Base-by-base conservation (phyloP, 2,113 vertebrate genomes). In the Pagrus major region DNA sequence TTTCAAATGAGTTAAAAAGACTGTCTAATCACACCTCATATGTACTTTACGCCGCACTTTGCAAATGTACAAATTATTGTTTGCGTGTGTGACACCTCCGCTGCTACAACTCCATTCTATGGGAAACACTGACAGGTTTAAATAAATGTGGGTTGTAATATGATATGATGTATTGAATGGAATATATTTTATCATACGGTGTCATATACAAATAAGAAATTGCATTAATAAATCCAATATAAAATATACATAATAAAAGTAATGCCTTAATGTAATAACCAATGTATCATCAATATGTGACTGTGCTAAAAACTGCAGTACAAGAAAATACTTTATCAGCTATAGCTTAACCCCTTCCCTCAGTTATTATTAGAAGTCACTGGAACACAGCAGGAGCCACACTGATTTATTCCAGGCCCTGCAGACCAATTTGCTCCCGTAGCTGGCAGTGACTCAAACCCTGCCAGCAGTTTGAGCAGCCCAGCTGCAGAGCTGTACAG, bases 351-450 rank as follows among this genome's bases (percentile, higher is more conserved):
- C 12, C 3, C 21, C 20, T 58, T 37, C 42, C 9, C n/a, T 35
- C 42, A n/a, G 0, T 33, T 9, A 44, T 15, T 23, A 46, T 31
- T 9, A 67, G 52, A 31, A 41, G 12, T 14, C 44, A 18, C 9
- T 58, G 56, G 23, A 69, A 21, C 15, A 54, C 18, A 2, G 54
- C 61, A 44, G 52, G 6, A 60, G 67, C 52, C 39, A 5, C 44
- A 8, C 37, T 52, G 42, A 81, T 75, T 69, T 54, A 56, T 66
- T 82, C 51, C 58, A 71, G 59, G 31, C 58, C 60, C 29, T 31
- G 54, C 46, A 72, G 44, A 81, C 67, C 68, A 72, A 41, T 71
- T 54, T 52, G 52, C 44, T 84, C 27, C 64, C 25, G 49, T 44
- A 66, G 33, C 47, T 76, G 65, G 65, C 51, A 75, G 25, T 65